These are phyloP conservation scores for Xestobium rufovillosum DNA, from an alignment of 2,888 invertebrate species.

Conservation along the genomic window DNA sequence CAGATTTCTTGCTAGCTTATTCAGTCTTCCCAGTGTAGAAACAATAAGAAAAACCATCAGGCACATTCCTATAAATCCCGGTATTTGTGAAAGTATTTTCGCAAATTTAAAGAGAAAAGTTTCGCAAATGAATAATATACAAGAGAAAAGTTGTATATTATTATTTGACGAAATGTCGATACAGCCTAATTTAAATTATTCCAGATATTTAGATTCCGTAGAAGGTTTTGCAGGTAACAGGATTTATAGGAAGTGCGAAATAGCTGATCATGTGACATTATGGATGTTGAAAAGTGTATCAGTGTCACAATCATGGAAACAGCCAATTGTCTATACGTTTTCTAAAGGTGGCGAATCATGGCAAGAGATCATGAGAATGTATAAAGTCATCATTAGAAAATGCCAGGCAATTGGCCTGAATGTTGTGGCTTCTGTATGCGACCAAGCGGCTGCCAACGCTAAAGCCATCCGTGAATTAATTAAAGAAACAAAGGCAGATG, in stretches of 20 bases:
- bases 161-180: slow-evolving; percentile 1
- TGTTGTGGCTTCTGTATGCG: slow-evolving; percentile 1
- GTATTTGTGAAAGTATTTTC: not conserved
- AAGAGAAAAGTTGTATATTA: slow-evolving; percentile 1
- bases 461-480: slow-evolving; percentile 1
- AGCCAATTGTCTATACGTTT: slow-evolving; percentile 1
- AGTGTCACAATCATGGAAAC: slow-evolving; percentile 2
- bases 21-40: slow-evolving; percentile 1
- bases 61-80: slow-evolving; percentile 1
- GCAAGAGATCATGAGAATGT: slow-evolving; percentile 1
- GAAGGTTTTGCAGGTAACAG: slow-evolving; percentile 3
- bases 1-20: slow-evolving; percentile 1
- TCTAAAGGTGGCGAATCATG: slow-evolving; percentile 1
- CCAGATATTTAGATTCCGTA: not conserved
- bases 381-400: not conserved
- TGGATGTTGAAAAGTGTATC: slow-evolving; percentile 3
- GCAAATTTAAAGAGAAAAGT: slow-evolving; percentile 1
- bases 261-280: slow-evolving; percentile 2
- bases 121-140: not conserved
- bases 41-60: not conserved
- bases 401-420: slow-evolving; percentile 1
- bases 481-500: not conserved
- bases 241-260: slow-evolving; percentile 1
- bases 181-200: slow-evolving; percentile 1
- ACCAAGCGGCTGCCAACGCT: not conserved